phyloP scores from a whole-genome alignment of 2,797 vertebrate genomes.

The Chloroceryle inda region DNA sequence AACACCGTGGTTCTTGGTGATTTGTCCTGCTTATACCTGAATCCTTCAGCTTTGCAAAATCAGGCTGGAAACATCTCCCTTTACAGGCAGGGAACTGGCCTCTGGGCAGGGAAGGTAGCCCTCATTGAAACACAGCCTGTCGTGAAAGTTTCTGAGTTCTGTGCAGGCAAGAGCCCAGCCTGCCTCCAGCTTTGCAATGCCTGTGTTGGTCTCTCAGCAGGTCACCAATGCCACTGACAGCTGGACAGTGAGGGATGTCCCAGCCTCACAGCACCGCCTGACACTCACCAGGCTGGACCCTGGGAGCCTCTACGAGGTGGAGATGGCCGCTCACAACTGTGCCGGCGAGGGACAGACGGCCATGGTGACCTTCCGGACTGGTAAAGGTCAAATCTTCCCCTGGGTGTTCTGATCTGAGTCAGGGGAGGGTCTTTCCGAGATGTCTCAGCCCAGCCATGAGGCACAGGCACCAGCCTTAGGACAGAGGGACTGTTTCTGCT shows the following conservation, averaged over 20 bases:
- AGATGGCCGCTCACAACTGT: constrained; percentile 95
- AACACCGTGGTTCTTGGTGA: neutral
- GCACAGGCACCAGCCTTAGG: neutral
- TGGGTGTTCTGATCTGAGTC: neutral
- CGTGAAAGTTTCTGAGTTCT: neutral
- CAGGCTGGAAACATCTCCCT: neutral
- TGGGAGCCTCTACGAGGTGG: constrained; percentile 95
- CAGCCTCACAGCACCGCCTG: constrained; percentile 89
- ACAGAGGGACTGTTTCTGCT: neutral
- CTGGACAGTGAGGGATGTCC: constrained; percentile 89
- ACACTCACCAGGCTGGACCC: constrained; percentile 91
- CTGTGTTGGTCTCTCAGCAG: constrained; percentile 75
- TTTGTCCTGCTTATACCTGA: neutral
- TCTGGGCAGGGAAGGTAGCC: neutral
- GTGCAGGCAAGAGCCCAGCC: neutral
- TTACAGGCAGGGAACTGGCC: neutral
- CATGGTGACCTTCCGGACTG: constrained; percentile 98
- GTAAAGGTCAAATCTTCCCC: constrained; percentile 77
- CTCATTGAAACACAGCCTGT: neutral
- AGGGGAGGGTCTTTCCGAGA: neutral
- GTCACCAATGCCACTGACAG: constrained; percentile 86
- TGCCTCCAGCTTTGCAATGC: neutral
- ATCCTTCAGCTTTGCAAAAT: neutral
- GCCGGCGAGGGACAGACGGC: constrained; percentile 94
- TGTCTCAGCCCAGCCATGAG: neutral